Percentiles rank a stretch among this genome's conserved stretches.
Conservation (phyloP, 2,888 invertebrate species). For the Pollenia amentaria region DNA sequence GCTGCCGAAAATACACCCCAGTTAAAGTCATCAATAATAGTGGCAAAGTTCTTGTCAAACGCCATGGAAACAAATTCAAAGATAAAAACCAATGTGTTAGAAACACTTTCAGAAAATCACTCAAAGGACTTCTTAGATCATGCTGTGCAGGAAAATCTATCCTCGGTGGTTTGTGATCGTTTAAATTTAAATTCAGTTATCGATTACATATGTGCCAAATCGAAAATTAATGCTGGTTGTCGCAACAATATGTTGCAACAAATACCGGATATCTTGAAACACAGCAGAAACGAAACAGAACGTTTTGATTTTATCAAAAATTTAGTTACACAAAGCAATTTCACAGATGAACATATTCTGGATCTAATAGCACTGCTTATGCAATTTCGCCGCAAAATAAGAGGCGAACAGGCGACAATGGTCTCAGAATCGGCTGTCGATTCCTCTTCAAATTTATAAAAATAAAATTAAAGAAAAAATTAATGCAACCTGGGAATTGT, state of each 20-base stretch:
- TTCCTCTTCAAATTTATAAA: slow-evolving; percentile 81
- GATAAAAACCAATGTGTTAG: slow-evolving; percentile 81
- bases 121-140: slow-evolving; percentile 84
- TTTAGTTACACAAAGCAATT: slow-evolving; percentile 77
- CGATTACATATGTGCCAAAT: slow-evolving; percentile 83
- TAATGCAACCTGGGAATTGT: slow-evolving; percentile 62
- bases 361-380: slow-evolving; percentile 80
- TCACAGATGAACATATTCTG: slow-evolving; percentile 79
- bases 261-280: slow-evolving; percentile 79
- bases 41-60: slow-evolving; percentile 81
- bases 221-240: slow-evolving; percentile 81
- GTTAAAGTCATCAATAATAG: slow-evolving; percentile 75
- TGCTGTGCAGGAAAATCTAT: slow-evolving; percentile 83
- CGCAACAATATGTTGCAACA: slow-evolving; percentile 80
- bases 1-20: slow-evolving; percentile 74
- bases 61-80: slow-evolving; percentile 81
- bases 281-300: slow-evolving; percentile 79
- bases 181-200: slow-evolving; percentile 82
- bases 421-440: slow-evolving; percentile 83
- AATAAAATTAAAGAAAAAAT: slow-evolving; percentile 10
- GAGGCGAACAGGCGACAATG: slow-evolving; percentile 75
- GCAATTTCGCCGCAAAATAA: slow-evolving; percentile 75
- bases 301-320: slow-evolving; percentile 78
- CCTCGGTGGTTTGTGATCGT: slow-evolving; percentile 83
- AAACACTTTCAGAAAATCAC: slow-evolving; percentile 83